Percentiles rank a stretch among this genome's conserved stretches.
Evolutionary conservation across 2,113 vertebrate genomes (phyloP).

Genomic region (Larimichthys polyactis): DNA sequence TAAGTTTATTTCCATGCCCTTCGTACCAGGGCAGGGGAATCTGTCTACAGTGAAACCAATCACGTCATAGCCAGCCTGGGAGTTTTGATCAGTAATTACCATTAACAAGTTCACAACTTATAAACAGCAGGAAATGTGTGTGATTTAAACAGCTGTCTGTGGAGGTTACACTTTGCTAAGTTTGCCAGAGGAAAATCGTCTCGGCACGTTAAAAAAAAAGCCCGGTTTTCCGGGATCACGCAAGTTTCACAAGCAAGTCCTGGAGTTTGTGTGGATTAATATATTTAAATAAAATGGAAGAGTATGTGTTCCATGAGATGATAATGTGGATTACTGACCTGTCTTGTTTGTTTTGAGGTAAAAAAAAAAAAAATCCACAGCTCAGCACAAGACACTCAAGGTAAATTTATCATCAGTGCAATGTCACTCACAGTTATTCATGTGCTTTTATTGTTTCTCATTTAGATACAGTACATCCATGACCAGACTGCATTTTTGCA

Average conservation of each 20-base stretch:
- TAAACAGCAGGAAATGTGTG: slow-evolving; percentile 9
- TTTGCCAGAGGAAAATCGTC: not conserved
- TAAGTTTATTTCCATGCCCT: not conserved
- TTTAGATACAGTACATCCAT: slow-evolving; percentile 25
- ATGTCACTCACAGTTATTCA: slow-evolving; percentile 2
- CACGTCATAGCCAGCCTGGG: too few species aligned
- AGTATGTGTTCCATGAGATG: not conserved
- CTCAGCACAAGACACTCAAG: not conserved
- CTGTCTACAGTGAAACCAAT: not conserved
- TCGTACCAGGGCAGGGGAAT: not conserved
- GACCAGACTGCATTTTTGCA: slow-evolving; percentile 39
- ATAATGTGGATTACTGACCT: not conserved
- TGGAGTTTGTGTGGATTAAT: not conserved
- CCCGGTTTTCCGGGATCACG: too few species aligned
- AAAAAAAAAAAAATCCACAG: not conserved
- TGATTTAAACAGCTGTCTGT: slow-evolving; percentile 17
- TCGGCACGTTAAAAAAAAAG: too few species aligned
- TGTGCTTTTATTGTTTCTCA: slow-evolving; percentile 17
- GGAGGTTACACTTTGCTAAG: not conserved
- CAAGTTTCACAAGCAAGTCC: too few species aligned
- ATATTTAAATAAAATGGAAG: not conserved
- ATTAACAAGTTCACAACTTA: not conserved
- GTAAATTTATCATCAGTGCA: not conserved
- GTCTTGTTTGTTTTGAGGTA: not conserved
- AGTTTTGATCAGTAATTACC: slow-evolving; percentile 9